Conservation (phyloP, 1,140 invertebrate species). For the Dysdera silvatica region DNA sequence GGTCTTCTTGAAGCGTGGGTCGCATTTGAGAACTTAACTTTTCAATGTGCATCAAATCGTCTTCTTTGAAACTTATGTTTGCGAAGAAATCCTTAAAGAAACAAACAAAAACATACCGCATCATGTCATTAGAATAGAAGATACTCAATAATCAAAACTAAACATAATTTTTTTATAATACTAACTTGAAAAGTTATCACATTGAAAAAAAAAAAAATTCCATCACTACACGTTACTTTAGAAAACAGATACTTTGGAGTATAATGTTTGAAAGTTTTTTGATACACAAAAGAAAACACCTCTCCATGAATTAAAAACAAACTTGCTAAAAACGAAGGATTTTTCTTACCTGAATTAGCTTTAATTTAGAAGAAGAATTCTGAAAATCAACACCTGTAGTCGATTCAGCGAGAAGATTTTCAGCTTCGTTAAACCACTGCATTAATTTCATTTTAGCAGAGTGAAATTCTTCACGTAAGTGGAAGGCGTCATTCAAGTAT, state of each 20-base stretch:
- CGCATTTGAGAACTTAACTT: slow-evolving; percentile 17
- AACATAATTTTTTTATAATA: slow-evolving; percentile 1
- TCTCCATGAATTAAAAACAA: no score
- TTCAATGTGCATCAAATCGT: slow-evolving; percentile 16
- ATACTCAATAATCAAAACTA: no score
- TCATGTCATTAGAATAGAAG: no score
- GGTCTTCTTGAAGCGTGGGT: slow-evolving; percentile 12
- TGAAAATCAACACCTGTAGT: slow-evolving; percentile 80
- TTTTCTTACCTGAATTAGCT: slow-evolving; percentile 64
- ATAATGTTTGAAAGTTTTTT: no score
- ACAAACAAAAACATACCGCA: neutral
- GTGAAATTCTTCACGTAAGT: slow-evolving; percentile 14
- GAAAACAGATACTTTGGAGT: no score
- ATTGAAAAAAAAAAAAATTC: neutral
- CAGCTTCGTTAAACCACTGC: slow-evolving; percentile 74
- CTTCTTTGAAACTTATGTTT: slow-evolving; percentile 21
- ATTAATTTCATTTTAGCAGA: slow-evolving; percentile 1
- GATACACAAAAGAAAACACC: no score
- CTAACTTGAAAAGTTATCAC: neutral
- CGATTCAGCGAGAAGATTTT: slow-evolving; percentile 62
- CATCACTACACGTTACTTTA: no score
- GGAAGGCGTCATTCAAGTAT: slow-evolving; percentile 28
- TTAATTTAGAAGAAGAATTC: slow-evolving; percentile 67
- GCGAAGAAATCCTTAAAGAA: slow-evolving; percentile 27
- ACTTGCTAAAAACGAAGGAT: no score